Evolutionary conservation across 2,113 vertebrate species (phyloP).

Genomic region (Cynoglossus semilaevis): DNA sequence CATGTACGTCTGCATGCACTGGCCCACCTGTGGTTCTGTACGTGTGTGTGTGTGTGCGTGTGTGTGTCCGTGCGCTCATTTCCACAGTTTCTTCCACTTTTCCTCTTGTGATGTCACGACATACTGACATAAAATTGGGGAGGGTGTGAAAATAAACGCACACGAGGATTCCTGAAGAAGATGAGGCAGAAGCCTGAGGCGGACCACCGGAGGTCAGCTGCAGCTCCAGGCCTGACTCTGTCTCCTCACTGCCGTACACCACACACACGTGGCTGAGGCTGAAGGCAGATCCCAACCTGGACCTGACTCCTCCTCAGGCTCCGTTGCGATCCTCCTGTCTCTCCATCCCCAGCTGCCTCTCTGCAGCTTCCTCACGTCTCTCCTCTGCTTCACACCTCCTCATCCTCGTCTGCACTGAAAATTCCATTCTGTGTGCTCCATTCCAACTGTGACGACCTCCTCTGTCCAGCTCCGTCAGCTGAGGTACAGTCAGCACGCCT

Average conservation of each 20-base stretch:
- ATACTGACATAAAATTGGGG: slow-evolving; percentile 20
- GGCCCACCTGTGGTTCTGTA: slow-evolving; percentile 47
- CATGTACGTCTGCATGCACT: slow-evolving; percentile 57
- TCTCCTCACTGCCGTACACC: slow-evolving; percentile 66
- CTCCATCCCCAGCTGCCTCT: slow-evolving; percentile 19
- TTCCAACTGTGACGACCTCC: slow-evolving; percentile 2
- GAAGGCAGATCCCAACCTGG: slow-evolving; percentile 41
- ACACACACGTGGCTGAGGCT: slow-evolving; percentile 65
- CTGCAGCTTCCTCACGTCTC: slow-evolving; percentile 29
- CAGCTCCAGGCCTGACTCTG: slow-evolving; percentile 12
- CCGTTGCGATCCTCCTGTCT: slow-evolving; percentile 26
- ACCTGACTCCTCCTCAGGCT: slow-evolving; percentile 28
- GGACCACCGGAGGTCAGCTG: slow-evolving; percentile 23
- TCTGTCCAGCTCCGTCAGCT: slow-evolving; percentile 24
- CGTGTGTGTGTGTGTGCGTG: slow-evolving; percentile 41
- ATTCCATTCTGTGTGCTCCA: slow-evolving; percentile 5
- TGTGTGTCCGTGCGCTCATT: slow-evolving; percentile 37
- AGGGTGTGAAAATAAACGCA: slow-evolving; percentile 64
- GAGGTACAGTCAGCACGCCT: slow-evolving; percentile 27
- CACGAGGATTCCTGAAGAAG: slow-evolving; percentile 53
- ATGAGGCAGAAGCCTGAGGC: slow-evolving; percentile 4
- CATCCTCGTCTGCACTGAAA: slow-evolving; percentile 1
- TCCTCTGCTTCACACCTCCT: slow-evolving; percentile 19
- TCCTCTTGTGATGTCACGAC: slow-evolving; percentile 55
- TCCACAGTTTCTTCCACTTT: slow-evolving; percentile 45